Conservation (phyloP, 23 tunicate species). For the Ascidia mentula region DNA sequence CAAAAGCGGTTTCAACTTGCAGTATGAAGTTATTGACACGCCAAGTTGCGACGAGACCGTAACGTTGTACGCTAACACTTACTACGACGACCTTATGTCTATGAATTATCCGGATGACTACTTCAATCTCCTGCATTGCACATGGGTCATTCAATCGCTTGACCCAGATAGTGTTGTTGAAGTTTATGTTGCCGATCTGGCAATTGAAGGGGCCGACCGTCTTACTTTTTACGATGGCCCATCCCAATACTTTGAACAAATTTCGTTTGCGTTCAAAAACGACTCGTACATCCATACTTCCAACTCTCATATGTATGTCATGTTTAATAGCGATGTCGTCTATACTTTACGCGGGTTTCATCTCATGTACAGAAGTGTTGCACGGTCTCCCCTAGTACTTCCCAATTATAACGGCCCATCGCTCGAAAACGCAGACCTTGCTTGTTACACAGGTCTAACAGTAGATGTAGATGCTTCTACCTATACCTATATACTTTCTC, state of each 20-base stretch:
- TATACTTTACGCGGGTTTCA: not conserved
- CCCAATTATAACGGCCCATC: not conserved
- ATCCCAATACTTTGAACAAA: not conserved
- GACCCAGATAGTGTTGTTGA: not conserved
- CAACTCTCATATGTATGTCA: not conserved
- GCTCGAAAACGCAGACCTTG: not conserved
- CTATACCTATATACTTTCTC: not conserved
- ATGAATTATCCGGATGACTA: not conserved
- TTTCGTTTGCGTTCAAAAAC: not conserved
- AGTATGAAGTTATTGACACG: not conserved
- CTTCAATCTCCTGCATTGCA: not conserved
- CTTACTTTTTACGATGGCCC: not conserved
- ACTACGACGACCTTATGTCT: not conserved
- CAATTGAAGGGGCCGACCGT: not conserved
- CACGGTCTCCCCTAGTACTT: not conserved
- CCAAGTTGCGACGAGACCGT: not conserved
- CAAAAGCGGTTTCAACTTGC: not conserved
- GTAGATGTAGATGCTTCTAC: not conserved
- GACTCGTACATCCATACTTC: not conserved
- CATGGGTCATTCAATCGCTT: not conserved
- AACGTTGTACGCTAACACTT: not conserved
- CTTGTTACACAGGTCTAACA: not conserved
- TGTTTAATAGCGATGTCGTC: not conserved
- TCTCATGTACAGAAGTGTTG: not conserved
- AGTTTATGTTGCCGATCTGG: not conserved